Percentiles rank a stretch among this genome's conserved stretches.
Conservation (phyloP, 64 coral and sea anemone genomes). For the Pachyseris speciosa region DNA sequence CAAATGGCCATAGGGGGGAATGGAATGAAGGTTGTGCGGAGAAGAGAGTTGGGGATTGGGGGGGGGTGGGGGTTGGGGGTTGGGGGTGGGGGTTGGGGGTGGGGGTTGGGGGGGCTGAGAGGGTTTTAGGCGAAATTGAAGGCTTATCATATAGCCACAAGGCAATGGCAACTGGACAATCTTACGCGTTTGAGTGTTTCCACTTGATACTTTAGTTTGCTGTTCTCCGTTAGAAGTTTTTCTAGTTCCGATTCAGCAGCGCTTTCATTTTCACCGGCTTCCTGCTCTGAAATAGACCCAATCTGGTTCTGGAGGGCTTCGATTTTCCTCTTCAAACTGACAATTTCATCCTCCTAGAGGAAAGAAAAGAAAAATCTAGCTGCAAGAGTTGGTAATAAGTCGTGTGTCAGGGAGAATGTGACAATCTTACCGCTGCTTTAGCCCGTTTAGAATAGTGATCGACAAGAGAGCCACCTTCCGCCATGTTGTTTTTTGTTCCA, state of each 20-base stretch:
- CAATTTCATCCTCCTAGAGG: conserved; percentile 87
- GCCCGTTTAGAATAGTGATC: conserved; percentile 84
- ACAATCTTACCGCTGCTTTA: conserved; percentile 76
- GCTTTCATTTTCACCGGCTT: conserved; percentile 30
- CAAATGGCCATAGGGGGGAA: too few species aligned
- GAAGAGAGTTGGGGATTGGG: too few species aligned
- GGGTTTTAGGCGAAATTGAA: too few species aligned
- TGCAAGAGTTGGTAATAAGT: not conserved
- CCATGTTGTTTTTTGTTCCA: conserved; percentile 77
- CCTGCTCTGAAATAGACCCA: conserved; percentile 17
- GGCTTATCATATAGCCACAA: too few species aligned
- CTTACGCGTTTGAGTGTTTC: conserved; percentile 87
- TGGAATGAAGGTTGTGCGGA: too few species aligned
- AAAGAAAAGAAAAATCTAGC: not conserved
- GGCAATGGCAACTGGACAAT: too few species aligned
- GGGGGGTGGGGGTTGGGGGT: too few species aligned
- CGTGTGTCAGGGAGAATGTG: not conserved
- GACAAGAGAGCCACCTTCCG: conserved; percentile 52
- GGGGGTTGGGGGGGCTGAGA: too few species aligned
- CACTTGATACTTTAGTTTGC: conserved; percentile 93
- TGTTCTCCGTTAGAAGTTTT: conserved; percentile 83
- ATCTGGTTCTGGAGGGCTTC: conserved; percentile 67
- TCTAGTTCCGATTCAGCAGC: conserved; percentile 23
- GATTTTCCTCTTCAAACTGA: conserved; percentile 90
- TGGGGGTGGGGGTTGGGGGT: too few species aligned